These are phyloP conservation scores for Phrynocephalus forsythii DNA, from an alignment of 2,797 vertebrate genomes.

Conservation along the genomic window DNA sequence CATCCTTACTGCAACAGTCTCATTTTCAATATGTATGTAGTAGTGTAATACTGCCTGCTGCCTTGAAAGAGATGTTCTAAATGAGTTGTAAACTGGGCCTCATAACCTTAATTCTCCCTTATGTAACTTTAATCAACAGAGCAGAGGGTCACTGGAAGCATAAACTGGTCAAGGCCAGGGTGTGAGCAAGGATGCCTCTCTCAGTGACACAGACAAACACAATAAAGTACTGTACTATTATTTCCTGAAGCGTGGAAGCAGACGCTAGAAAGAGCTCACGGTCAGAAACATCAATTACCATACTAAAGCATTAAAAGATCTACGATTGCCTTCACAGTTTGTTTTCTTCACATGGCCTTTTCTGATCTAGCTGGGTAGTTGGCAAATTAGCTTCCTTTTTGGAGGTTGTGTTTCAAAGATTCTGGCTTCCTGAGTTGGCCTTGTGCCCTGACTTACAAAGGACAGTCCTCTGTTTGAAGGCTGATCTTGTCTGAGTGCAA, in stretches of 20 bases:
- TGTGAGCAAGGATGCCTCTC: not conserved
- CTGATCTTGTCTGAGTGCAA: not conserved
- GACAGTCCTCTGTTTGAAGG: not conserved
- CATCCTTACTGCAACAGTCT: not conserved
- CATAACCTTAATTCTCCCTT: conserved; percentile 35
- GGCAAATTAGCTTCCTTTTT: too few species aligned
- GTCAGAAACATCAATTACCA: too few species aligned
- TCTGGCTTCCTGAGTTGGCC: not conserved
- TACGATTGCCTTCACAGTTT: too few species aligned
- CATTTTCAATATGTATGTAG: not conserved
- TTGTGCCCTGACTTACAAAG: not conserved
- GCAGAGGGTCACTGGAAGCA: not conserved
- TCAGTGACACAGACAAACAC: not conserved
- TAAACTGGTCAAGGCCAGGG: conserved; percentile 3
- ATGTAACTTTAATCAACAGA: conserved; percentile 41
- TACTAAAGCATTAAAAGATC: too few species aligned
- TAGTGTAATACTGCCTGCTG: not conserved
- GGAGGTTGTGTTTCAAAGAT: not conserved
- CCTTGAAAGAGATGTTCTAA: not conserved
- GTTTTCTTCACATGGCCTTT: too few species aligned
- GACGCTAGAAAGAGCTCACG: too few species aligned
- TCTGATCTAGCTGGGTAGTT: too few species aligned
- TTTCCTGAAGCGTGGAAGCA: too few species aligned
- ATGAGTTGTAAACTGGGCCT: not conserved
- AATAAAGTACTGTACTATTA: too few species aligned